These are phyloP conservation scores for Gymnoscopelus braueri DNA, from an alignment of 2,797 vertebrate species.

Conservation along the genomic window DNA sequence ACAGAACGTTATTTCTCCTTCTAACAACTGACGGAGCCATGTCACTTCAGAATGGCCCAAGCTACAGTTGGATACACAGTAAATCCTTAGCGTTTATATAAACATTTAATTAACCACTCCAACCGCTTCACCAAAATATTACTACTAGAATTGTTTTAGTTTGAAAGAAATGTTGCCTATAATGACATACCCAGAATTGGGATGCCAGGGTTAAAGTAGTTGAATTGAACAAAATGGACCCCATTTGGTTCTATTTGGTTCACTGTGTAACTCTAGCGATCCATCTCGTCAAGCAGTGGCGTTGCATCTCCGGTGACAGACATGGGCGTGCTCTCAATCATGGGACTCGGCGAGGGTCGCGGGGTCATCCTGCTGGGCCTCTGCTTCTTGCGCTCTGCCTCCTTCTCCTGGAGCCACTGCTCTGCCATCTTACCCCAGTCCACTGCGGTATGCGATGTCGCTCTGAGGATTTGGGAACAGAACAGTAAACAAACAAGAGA, in stretches of 20 bases:
- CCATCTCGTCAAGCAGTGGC: slow-evolving; percentile 90
- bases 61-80: no score
- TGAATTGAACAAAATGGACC: not conserved
- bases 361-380: slow-evolving; percentile 88
- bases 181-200: no score
- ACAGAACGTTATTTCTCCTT: not conserved
- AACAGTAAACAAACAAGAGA: not conserved
- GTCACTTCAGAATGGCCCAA: no score
- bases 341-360: slow-evolving; percentile 89
- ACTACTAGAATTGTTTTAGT: no score
- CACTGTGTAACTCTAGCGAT: slow-evolving; percentile 79
- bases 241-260: not conserved
- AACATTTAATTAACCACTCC: no score
- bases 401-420: slow-evolving; percentile 92
- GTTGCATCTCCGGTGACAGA: slow-evolving; percentile 90
- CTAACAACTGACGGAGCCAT: not conserved
- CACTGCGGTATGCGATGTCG: slow-evolving; percentile 86
- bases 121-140: no score
- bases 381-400: slow-evolving; percentile 89
- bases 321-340: slow-evolving; percentile 93
- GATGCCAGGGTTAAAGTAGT: no score
- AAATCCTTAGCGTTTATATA: no score
- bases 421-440: slow-evolving; percentile 95
- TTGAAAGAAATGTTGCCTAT: no score
- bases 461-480: slow-evolving; percentile 61